Conservation (phyloP, 2,113 vertebrate genomes). For the mouse (Mus musculus) region DNA sequence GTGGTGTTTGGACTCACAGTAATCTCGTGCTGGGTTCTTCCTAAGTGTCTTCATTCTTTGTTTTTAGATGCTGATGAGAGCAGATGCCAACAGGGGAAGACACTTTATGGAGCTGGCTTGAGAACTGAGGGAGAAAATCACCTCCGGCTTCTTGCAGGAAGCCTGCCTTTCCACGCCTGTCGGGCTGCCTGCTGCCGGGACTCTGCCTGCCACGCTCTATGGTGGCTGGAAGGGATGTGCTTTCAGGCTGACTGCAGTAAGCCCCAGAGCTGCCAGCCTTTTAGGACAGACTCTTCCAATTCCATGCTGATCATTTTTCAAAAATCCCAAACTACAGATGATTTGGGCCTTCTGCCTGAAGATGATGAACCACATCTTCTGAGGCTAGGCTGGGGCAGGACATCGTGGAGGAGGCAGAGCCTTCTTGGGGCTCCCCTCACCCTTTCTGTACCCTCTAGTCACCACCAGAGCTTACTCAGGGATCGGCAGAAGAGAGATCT, state of each 20-base stretch:
- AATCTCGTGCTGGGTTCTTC: slow-evolving; percentile 55
- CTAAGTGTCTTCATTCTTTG: slow-evolving; percentile 74
- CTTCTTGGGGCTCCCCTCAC: slow-evolving; percentile 15
- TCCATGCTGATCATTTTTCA: slow-evolving; percentile 86
- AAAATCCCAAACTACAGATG: slow-evolving; percentile 79
- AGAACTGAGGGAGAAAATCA: slow-evolving; percentile 81
- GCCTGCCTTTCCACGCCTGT: slow-evolving; percentile 84
- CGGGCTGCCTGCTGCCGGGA: slow-evolving; percentile 86
- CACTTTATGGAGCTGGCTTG: slow-evolving; percentile 82
- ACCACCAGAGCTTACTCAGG: slow-evolving; percentile 57
- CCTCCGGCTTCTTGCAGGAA: slow-evolving; percentile 83
- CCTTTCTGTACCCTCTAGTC: slow-evolving; percentile 52
- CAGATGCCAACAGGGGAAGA: slow-evolving; percentile 78
- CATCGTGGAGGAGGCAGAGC: slow-evolving; percentile 59
- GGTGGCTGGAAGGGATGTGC: slow-evolving; percentile 87
- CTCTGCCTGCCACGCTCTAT: slow-evolving; percentile 86
- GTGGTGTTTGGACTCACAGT: slow-evolving; percentile 10
- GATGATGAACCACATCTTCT: slow-evolving; percentile 65
- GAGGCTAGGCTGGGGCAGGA: slow-evolving; percentile 69
- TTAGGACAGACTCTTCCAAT: slow-evolving; percentile 78
- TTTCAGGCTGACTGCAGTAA: slow-evolving; percentile 86
- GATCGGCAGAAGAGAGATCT: slow-evolving; percentile 66
- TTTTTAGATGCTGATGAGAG: slow-evolving; percentile 86
- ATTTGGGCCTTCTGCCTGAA: slow-evolving; percentile 58
- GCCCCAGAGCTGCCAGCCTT: slow-evolving; percentile 79